Percentiles rank a stretch among this genome's conserved stretches.
These are phyloP conservation scores for Lates japonicus DNA, from an alignment of 2,797 vertebrate species.

Conservation along the genomic window DNA sequence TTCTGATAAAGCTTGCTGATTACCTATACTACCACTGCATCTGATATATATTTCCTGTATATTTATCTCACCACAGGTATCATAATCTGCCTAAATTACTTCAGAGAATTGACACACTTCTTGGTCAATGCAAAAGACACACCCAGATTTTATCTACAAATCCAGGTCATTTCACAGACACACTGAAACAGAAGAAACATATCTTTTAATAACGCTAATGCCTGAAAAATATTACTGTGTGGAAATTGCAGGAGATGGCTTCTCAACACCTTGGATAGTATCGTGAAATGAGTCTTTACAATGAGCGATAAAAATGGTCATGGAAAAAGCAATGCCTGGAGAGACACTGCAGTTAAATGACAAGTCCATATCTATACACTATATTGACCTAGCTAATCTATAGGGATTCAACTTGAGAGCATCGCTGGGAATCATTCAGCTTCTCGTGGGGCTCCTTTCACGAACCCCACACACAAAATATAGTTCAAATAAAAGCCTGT, in stretches of 20 bases:
- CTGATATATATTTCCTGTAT: neutral
- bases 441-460: constrained; percentile 19
- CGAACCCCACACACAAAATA: constrained; percentile 14
- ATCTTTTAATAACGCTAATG: neutral
- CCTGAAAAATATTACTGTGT: neutral
- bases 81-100: neutral
- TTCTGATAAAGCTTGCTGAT: constrained; percentile 17
- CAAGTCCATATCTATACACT: neutral
- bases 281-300: neutral
- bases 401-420: constrained; percentile 14
- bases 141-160: constrained; percentile 25
- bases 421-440: constrained; percentile 21
- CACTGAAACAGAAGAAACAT: neutral
- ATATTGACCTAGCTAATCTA: constrained; percentile 57
- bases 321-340: neutral
- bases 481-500: constrained; percentile 34
- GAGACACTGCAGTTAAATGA: constrained; percentile 24
- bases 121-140: constrained; percentile 35
- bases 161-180: constrained; percentile 25
- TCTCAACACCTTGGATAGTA: neutral
- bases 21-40: constrained; percentile 14
- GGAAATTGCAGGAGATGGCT: neutral
- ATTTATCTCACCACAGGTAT: neutral
- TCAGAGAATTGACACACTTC: constrained; percentile 43
- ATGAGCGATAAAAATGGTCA: constrained; percentile 1